phyloP scores from a whole-genome alignment of 92 coral and sea anemone species.

The Montipora capitata region DNA sequence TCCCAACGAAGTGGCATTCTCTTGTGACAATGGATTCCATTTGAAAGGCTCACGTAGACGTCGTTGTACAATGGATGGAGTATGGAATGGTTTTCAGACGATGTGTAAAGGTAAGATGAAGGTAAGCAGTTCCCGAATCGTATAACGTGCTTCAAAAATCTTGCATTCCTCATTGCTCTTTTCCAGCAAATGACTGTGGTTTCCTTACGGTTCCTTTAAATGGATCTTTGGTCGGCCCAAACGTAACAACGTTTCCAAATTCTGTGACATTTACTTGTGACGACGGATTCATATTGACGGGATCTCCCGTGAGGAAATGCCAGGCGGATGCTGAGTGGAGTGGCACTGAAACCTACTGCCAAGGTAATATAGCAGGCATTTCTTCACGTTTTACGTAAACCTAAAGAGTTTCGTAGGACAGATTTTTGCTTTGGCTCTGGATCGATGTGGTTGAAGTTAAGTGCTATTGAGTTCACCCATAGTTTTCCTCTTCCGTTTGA shows the following conservation, averaged over 20 bases:
- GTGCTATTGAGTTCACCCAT: not conserved
- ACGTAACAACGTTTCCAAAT: conserved; percentile 53
- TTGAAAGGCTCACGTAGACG: conserved; percentile 61
- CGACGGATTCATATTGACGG: conserved; percentile 67
- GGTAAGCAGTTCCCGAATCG: too few species aligned
- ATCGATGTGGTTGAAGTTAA: too few species aligned
- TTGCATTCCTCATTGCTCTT: too few species aligned
- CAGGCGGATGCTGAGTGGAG: conserved; percentile 79
- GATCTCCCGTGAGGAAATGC: conserved; percentile 65
- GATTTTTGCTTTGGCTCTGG: too few species aligned
- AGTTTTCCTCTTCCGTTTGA: not conserved
- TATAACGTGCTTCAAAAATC: too few species aligned
- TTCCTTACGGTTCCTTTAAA: conserved; percentile 38
- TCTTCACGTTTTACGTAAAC: too few species aligned
- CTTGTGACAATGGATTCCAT: conserved; percentile 71
- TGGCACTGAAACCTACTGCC: conserved; percentile 56
- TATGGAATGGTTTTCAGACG: conserved; percentile 67
- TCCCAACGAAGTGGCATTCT: conserved; percentile 59
- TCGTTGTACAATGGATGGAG: conserved; percentile 63
- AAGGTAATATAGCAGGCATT: conserved; percentile 34
- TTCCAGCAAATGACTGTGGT: conserved; percentile 60
- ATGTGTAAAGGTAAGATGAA: conserved; percentile 54
- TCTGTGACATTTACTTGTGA: conserved; percentile 60
- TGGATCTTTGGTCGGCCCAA: conserved; percentile 12
- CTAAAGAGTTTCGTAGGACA: too few species aligned